These are phyloP conservation scores for Sebastolobus altivelis DNA, from an alignment of 2,797 vertebrate species.

Conservation along the genomic window DNA sequence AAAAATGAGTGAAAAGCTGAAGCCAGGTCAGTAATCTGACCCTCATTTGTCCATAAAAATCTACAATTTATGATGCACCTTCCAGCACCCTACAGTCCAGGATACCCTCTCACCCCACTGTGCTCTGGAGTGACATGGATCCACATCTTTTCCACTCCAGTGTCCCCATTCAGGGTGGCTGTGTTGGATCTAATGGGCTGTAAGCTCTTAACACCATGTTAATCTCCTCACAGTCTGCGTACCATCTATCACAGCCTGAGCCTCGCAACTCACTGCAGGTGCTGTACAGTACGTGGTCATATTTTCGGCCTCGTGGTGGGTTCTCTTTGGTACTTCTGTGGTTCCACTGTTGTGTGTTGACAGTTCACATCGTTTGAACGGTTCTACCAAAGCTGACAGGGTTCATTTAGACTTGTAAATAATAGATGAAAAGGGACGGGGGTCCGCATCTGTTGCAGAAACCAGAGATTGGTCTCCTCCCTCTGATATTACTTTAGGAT, in stretches of 20 bases:
- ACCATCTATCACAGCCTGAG: not conserved
- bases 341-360: not conserved
- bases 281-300: not conserved
- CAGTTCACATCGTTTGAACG: not conserved
- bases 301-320: not conserved
- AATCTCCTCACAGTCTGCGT: constrained; percentile 44
- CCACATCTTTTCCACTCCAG: constrained; percentile 47
- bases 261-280: not conserved
- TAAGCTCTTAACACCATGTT: constrained; percentile 44
- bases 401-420: constrained; percentile 38
- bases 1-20: not conserved
- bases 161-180: constrained; percentile 57
- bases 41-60: not conserved
- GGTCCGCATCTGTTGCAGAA: constrained; percentile 28
- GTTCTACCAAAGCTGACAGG: not conserved
- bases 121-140: constrained; percentile 23
- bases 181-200: constrained; percentile 44
- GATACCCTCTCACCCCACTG: constrained; percentile 3
- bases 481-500: not conserved
- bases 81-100: not conserved
- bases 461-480: not conserved
- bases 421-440: constrained; percentile 30
- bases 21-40: not conserved
- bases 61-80: not conserved
- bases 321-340: not conserved